Evolutionary conservation across 2,113 vertebrate genomes (phyloP).

Genomic region (Crocuta crocuta): DNA sequence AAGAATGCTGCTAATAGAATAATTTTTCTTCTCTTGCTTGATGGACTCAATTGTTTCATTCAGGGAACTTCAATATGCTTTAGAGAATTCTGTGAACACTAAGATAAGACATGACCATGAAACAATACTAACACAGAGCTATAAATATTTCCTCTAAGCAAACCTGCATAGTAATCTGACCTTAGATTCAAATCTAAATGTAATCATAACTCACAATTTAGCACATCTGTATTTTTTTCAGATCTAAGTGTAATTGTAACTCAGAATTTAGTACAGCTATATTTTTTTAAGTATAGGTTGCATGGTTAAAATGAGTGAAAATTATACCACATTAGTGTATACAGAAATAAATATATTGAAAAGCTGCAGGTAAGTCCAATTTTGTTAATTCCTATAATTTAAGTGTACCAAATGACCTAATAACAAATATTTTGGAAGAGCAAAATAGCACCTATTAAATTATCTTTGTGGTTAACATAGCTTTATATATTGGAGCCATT

Average conservation of each 20-base stretch:
- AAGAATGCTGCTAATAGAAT: slow-evolving; percentile 68
- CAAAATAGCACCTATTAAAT: not conserved
- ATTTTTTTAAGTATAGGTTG: not conserved
- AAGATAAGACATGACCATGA: not conserved
- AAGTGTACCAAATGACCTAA: not conserved
- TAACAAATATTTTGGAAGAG: not conserved
- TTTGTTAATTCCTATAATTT: slow-evolving; percentile 6
- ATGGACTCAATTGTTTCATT: slow-evolving; percentile 78
- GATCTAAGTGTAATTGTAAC: not conserved
- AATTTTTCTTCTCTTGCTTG: slow-evolving; percentile 75
- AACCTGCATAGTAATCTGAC: not conserved
- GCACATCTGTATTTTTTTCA: not conserved
- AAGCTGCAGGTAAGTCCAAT: not conserved
- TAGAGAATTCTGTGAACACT: slow-evolving; percentile 65
- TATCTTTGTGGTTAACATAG: not conserved
- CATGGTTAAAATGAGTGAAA: not conserved
- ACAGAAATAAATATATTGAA: not conserved
- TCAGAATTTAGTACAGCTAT: not conserved
- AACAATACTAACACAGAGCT: not conserved
- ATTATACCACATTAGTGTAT: not conserved
- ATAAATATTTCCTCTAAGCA: slow-evolving; percentile 42
- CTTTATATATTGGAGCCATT: not conserved
- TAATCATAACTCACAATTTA: not conserved
- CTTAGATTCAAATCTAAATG: not conserved
- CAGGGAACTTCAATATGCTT: slow-evolving; percentile 67